A percentile compares a stretch with the other conserved stretches of the same genome.
Evolutionary conservation across 1,140 invertebrate species (phyloP).

Genomic region (Gonioctena quinquepunctata): DNA sequence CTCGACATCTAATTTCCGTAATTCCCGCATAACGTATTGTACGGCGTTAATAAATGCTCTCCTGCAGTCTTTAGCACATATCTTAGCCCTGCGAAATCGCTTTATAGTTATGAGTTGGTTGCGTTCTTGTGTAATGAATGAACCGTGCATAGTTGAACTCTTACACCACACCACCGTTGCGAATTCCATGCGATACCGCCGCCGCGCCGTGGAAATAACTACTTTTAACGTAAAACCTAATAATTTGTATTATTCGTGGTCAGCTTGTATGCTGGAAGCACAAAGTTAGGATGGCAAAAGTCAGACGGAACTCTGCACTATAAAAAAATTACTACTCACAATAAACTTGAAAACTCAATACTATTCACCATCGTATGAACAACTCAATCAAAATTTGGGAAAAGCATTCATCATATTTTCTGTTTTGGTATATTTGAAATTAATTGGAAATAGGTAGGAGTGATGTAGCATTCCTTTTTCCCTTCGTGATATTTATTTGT

Average conservation of each 20-base stretch:
- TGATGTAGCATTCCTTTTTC: too few species aligned
- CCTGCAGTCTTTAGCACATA: background rate
- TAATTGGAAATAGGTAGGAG: too few species aligned
- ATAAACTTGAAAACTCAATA: too few species aligned
- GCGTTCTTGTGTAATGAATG: constrained; percentile 3
- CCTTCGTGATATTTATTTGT: too few species aligned
- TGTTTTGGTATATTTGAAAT: too few species aligned
- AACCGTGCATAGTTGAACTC: constrained; percentile 14
- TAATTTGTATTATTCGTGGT: background rate
- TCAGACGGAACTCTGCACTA: too few species aligned
- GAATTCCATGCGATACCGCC: background rate
- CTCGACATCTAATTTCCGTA: constrained; percentile 10
- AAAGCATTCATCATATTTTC: too few species aligned
- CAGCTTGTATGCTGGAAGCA: background rate
- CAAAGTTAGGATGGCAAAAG: background rate
- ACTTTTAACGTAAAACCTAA: constrained; percentile 7
- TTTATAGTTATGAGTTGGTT: background rate
- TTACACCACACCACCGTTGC: constrained; percentile 10
- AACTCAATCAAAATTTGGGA: too few species aligned
- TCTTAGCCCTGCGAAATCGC: background rate
- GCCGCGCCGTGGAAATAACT: background rate
- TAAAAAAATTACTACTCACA: too few species aligned
- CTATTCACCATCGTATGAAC: too few species aligned
- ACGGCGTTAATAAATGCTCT: constrained; percentile 1
- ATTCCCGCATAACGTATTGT: background rate